Base-by-base conservation (phyloP, 2,888 invertebrate genomes). In the Pyrgus malvae region DNA sequence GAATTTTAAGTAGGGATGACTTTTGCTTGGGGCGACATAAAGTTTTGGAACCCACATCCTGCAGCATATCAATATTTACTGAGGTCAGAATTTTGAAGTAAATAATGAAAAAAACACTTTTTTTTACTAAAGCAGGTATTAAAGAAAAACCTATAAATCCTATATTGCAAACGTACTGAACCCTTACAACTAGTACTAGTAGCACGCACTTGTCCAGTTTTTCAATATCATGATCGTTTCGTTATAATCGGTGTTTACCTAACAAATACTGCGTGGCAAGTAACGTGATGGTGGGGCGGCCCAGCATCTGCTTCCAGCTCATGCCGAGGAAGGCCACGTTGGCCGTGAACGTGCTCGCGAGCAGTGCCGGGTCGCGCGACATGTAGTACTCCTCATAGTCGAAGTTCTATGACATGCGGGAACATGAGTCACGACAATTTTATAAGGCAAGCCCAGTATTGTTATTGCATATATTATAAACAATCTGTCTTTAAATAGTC, bases 301-400 rank as follows among this genome's bases (percentile, higher is more conserved):
- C 99, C 84, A 98, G 94, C 94, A 98, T 97, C 88, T 96, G 94
- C 81, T 96, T 96, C 99, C 99, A 99, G 91, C 95, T 97, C 92
- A 96, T 96, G 86, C 98, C 96, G 84, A 99, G 93, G 92, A 98
- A 98, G 70, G 97, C 96, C 85, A 99, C 93, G 91, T 98, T 97
- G 74, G 96, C 96, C 80, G 95, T 96, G 88, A 98, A 96, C 82
- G 96, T 97, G 91, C 98, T 97, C 80, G 97, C 95, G 87, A 98
- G 94, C 85, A 99, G 94, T 78, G 96, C 97, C 83, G 96, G 95
- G 92, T 99, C 99, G 80, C 97, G 96, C 73, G 97, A 97, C 87
- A 97, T 96, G 94, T 99, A 99, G 94, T 98, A 98, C 83, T 98
- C 95, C 84, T 97, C 96, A 85, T 94, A 93, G 92, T 96, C 96